Base-by-base conservation (phyloP, 2,797 vertebrate species). In the Holocentrus rufus region DNA sequence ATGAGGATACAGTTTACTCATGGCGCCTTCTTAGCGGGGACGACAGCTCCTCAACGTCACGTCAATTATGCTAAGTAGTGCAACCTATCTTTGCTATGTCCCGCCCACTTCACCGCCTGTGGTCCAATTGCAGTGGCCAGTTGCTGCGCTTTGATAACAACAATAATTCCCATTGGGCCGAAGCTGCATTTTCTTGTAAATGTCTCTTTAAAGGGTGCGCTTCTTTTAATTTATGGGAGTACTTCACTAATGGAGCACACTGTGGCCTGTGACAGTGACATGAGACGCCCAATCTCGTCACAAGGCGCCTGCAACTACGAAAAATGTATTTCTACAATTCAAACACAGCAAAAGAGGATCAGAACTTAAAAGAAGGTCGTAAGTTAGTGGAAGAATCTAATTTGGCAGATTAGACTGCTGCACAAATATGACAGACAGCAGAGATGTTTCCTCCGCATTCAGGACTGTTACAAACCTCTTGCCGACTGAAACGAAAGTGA, bases 1-100 rank as follows among this genome's bases (percentile, higher is more conserved):
- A 7, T 54, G 1, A 49, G 67, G 13, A 18, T 15, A 6, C 25
- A 42, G 56, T 80, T 82, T 54, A 68, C 77, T 63, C 49, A 86
- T 88, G 88, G 84, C 89, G 85, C 79, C 65, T 85, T 90, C 85
- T 88, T 44, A 69, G 70, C 84, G 80, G 78, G 90, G 90, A 92
- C 90, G 83, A 72, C 85, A 87, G 89, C 82, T 73, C 67, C 59
- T 64, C 52, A 64, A 83, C 76, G 75, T 77, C 74, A 91, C 81
- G 85, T 91, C 90, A 90, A 89, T 92, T 83, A 90, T 76, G 58
- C 87, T 84, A 78, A 85, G 62, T 1, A 14, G 7, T 47, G 59
- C 88, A 93, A 90, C 91, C 92, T 90, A 93, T 17, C 74, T 8
- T 0, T 81, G 80, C 62, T 79, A 78, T 13, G 31, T 79, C 68